phyloP scores from a whole-genome alignment of 1,140 invertebrate species.

The Pogonomyrmex californicus region DNA sequence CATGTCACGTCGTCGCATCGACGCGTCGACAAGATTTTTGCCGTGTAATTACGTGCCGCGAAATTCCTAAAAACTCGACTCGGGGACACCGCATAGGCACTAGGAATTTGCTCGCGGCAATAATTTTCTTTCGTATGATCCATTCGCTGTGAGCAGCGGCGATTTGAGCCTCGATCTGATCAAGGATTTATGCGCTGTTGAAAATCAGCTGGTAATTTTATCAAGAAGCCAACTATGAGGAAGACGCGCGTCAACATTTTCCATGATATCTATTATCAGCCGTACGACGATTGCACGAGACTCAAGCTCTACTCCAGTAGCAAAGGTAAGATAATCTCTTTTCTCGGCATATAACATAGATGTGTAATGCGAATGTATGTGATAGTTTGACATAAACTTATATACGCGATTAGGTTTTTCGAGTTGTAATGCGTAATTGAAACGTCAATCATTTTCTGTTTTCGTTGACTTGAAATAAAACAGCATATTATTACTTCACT shows the following conservation, averaged over 20 bases:
- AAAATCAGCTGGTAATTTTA: conserved; percentile 25
- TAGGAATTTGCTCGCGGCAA: background rate
- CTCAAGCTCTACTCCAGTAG: conserved; percentile 86
- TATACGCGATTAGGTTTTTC: no score
- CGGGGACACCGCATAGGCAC: background rate
- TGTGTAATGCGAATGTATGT: no score
- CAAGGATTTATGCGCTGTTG: conserved; percentile 13
- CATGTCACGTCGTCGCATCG: conserved; percentile 73
- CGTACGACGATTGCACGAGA: conserved; percentile 85
- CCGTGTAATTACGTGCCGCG: conserved; percentile 65
- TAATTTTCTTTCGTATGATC: conserved; percentile 57
- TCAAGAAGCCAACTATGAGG: conserved; percentile 75
- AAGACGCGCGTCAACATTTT: conserved; percentile 85
- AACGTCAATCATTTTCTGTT: no score
- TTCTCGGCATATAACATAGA: background rate
- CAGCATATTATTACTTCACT: no score
- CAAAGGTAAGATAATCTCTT: conserved; percentile 83
- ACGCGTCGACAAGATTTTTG: conserved; percentile 61
- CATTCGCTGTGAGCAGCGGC: conserved; percentile 30
- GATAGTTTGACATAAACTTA: no score
- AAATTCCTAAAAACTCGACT: conserved; percentile 52
- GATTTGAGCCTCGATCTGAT: background rate
- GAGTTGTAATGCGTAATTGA: no score
- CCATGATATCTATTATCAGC: conserved; percentile 87
- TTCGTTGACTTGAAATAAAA: no score